Percentiles rank a stretch among this genome's conserved stretches.
Conservation (phyloP, 2,888 invertebrate genomes). For the Coremacera marginata region DNA sequence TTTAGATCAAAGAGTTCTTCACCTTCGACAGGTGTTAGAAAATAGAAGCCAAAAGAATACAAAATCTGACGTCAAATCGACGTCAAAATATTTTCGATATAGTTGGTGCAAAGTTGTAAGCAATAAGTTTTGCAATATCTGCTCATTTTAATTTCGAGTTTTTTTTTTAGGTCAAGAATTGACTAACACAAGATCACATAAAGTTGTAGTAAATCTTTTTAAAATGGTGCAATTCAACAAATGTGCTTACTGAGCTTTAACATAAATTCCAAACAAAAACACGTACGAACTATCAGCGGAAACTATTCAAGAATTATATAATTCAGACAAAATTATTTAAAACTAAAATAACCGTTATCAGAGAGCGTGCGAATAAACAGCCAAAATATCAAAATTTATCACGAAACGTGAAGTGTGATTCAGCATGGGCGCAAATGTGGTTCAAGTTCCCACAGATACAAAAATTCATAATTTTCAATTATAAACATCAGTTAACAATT, state of each 20-base stretch:
- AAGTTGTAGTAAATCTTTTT: conserved; percentile 8
- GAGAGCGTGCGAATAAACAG: not conserved
- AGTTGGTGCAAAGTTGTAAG: too few relatives aligned
- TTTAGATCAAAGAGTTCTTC: too few relatives aligned
- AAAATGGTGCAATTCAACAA: conserved; percentile 8
- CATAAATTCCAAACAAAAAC: conserved; percentile 34
- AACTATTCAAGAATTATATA: conserved; percentile 1
- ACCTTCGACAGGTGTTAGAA: too few relatives aligned
- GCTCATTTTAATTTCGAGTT: not conserved
- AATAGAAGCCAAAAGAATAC: too few relatives aligned
- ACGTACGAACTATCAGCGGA: conserved; percentile 16
- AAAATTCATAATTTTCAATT: not conserved
- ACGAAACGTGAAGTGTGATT: too few relatives aligned
- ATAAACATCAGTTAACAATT: not conserved
- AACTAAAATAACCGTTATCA: not conserved
- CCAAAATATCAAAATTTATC: not conserved
- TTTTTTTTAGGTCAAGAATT: conserved; percentile 1
- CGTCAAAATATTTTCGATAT: too few relatives aligned
- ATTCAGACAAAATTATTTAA: not conserved
- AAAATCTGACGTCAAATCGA: too few relatives aligned
- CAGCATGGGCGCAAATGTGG: not conserved
- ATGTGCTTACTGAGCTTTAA: conserved; percentile 2
- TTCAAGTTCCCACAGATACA: not conserved
- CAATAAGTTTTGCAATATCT: too few relatives aligned
- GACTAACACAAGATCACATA: not conserved